A percentile compares a stretch with the other conserved stretches of the same genome.
Conservation (phyloP, 2,113 vertebrate genomes). For the Tautogolabrus adspersus region DNA sequence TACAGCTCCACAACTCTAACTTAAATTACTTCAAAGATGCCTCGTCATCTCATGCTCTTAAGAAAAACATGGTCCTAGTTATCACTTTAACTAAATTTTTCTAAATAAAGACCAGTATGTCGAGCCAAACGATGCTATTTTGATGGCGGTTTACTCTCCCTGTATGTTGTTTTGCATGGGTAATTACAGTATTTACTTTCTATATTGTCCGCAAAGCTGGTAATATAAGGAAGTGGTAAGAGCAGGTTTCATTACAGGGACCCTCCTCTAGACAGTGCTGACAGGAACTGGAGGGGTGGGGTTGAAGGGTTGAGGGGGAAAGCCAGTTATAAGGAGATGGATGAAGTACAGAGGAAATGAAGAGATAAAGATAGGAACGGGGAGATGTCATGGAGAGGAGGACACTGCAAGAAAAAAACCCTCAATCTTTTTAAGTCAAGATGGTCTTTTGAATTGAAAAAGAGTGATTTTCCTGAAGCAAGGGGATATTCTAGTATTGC, state of each 20-base stretch:
- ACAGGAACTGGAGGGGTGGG: constrained; percentile 40
- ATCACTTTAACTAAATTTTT: constrained; percentile 34
- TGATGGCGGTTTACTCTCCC: constrained; percentile 58
- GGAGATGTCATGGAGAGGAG: constrained; percentile 26
- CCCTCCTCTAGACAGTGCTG: constrained; percentile 52
- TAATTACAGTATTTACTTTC: constrained; percentile 78
- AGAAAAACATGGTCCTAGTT: constrained; percentile 43
- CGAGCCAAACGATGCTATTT: constrained; percentile 22
- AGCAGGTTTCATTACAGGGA: constrained; percentile 64
- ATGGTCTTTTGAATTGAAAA: neutral
- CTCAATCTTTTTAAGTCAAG: neutral
- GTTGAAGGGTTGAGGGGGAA: neutral
- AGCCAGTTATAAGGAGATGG: constrained; percentile 47
- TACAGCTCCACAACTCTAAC: constrained; percentile 38
- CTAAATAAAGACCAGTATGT: neutral
- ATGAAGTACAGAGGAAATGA: constrained; percentile 59
- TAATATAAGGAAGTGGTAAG: constrained; percentile 67
- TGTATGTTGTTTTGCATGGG: neutral
- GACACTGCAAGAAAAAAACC: neutral
- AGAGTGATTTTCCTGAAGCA: neutral
- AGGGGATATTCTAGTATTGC: neutral
- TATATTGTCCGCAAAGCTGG: constrained; percentile 42
- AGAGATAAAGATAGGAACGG: constrained; percentile 46
- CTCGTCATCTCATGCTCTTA: constrained; percentile 42
- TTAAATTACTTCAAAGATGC: constrained; percentile 50